Base-by-base conservation (phyloP, 2,113 vertebrate species). In the Chinchilla lanigera region DNA sequence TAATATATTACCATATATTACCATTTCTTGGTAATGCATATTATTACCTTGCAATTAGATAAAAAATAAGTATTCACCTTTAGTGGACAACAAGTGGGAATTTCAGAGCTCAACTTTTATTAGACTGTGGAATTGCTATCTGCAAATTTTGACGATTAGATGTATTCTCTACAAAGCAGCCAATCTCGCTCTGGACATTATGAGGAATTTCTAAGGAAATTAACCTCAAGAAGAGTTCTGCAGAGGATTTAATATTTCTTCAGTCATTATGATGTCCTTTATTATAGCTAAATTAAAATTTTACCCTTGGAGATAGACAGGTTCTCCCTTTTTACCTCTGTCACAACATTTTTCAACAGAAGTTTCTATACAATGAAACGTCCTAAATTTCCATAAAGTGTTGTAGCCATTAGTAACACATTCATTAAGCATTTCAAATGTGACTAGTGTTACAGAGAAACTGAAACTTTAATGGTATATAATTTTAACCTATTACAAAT, bases 61-160 rank as follows among this genome's bases (percentile, higher is more conserved):
- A 92, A 90, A 41, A 38, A 1, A 52, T 22, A 93, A 86, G 19
- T 80, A 85, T 0, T 85, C 81, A 95, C 85, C 85, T 96, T 97
- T 95, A n/a, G n/a, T 90, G 58, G 88, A 95, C 94, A 96, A 87
- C 8, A 38, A 93, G 9, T 24, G 63, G 95, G 86, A 93, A 69
- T 90, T 96, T 96, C 85, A 92, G 54, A 86, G n/a, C 77, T 92
- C n/a, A 81, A 35, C 75, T 90, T 94, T 96, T 73, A 92, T 92
- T 61, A 95, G 16, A 93, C 61, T 61, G 20, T 85, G 63, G 47
- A 69, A 65, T 58, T 17, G 58, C n/a, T 63, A 24, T 9, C 58
- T 81, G 12, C 7, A 86, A 85, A 92, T 85, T 92, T 50, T 90
- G 67, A 92, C 92, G 63, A 88, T 54, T 47, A 90, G 38, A 71